A percentile compares a stretch with the other conserved stretches of the same genome.
These are phyloP conservation scores for Echiichthys vipera DNA, from an alignment of 2,797 vertebrate species.

Conservation along the genomic window DNA sequence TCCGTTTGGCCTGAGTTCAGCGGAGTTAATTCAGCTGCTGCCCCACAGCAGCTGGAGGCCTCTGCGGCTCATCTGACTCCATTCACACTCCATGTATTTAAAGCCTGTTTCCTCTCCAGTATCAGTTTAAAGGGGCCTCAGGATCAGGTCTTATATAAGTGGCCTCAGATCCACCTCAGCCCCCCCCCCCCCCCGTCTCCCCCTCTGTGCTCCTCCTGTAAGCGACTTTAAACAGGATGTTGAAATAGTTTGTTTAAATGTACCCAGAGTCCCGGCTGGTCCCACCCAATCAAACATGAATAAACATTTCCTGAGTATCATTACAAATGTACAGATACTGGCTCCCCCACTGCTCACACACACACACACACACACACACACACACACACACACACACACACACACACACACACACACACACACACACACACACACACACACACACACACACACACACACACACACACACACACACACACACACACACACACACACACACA, in stretches of 20 bases:
- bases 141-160: conserved; percentile 73
- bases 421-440: conserved; percentile 29
- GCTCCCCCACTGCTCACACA: conserved; percentile 19
- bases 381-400: conserved; percentile 22
- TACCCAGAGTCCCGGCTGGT: conserved; percentile 85
- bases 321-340: conserved; percentile 87
- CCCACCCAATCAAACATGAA: conserved; percentile 72
- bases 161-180: conserved; percentile 67
- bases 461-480: conserved; percentile 24
- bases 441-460: conserved; percentile 1
- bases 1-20: neutral
- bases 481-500: conserved; percentile 22
- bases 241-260: conserved; percentile 92
- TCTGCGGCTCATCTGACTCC: neutral
- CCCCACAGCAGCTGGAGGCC: neutral
- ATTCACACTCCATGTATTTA: conserved; percentile 6
- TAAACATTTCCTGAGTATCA: conserved; percentile 93
- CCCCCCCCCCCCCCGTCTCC: conserved; percentile 3
- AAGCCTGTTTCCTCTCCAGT: conserved; percentile 20
- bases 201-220: conserved; percentile 76
- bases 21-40: neutral
- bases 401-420: conserved; percentile 7
- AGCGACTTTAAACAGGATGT: conserved; percentile 92
- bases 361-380: conserved; percentile 21
- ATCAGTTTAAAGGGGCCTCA: conserved; percentile 32